These are phyloP conservation scores for Pholis gunnellus DNA, from an alignment of 2,113 vertebrate genomes.

Conservation along the genomic window DNA sequence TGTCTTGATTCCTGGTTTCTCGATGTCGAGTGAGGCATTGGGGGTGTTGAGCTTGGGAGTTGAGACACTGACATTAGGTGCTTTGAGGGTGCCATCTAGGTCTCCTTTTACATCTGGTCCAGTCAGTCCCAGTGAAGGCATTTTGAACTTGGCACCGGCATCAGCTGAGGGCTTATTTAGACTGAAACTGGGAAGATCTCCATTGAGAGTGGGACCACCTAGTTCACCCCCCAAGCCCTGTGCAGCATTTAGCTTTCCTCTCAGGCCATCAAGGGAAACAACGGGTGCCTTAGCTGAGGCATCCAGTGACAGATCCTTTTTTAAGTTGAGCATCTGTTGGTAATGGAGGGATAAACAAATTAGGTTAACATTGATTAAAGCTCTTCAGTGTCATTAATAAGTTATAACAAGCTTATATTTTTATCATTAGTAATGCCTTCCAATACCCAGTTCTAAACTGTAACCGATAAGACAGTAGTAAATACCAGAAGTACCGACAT, in stretches of 20 bases:
- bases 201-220: slow-evolving; percentile 56
- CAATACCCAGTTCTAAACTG: too few species aligned
- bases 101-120: slow-evolving; percentile 69
- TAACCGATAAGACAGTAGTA: too few species aligned
- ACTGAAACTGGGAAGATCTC: slow-evolving; percentile 64
- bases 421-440: too few species aligned
- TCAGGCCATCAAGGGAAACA: slow-evolving; percentile 54
- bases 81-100: slow-evolving; percentile 55
- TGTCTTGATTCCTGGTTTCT: slow-evolving; percentile 58
- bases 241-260: slow-evolving; percentile 58
- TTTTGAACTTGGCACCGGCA: slow-evolving; percentile 49
- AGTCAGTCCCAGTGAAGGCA: slow-evolving; percentile 60
- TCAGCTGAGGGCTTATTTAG: slow-evolving; percentile 46
- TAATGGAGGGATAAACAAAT: slow-evolving; percentile 8
- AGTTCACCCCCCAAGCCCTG: slow-evolving; percentile 48
- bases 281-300: slow-evolving; percentile 53
- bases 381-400: not conserved
- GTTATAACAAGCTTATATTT: not conserved
- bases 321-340: slow-evolving; percentile 67
- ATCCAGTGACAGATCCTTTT: slow-evolving; percentile 47
- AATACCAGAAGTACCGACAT: too few species aligned
- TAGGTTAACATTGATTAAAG: slow-evolving; percentile 3
- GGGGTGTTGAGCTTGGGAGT: slow-evolving; percentile 58
- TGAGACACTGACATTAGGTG: slow-evolving; percentile 61
- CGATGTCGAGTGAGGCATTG: slow-evolving; percentile 55